Conservation (phyloP, 2,888 invertebrate genomes). For the Adelognathus sp. region DNA sequence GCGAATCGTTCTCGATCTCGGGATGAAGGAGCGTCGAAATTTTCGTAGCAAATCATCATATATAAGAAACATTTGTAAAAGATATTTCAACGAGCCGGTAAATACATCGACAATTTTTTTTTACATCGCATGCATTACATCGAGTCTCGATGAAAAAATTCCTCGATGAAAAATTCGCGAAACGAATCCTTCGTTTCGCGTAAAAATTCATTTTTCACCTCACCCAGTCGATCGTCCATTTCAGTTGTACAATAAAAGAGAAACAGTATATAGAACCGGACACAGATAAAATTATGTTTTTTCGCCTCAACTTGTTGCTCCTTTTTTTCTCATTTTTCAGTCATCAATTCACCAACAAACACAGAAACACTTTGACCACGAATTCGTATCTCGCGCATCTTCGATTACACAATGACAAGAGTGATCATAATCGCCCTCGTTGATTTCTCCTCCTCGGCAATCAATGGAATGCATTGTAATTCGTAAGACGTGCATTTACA, state of each 20-base stretch:
- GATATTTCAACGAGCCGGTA: neutral
- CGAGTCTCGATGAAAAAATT: neutral
- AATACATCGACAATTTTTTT: neutral
- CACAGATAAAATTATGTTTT: slow-evolving; percentile 26
- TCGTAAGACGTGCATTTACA: slow-evolving; percentile 16
- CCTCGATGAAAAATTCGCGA: no score
- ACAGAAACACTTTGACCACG: slow-evolving; percentile 24
- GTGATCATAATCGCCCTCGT: neutral
- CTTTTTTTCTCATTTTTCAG: neutral
- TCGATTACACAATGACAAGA: slow-evolving; percentile 20
- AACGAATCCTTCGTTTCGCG: slow-evolving; percentile 13
- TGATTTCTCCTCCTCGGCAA: neutral
- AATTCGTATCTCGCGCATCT: slow-evolving; percentile 15
- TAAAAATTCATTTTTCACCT: slow-evolving; percentile 19
- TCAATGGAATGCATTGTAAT: slow-evolving; percentile 37
- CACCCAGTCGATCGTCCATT: slow-evolving; percentile 2
- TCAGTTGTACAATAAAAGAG: slow-evolving; percentile 29
- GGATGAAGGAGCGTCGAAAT: neutral
- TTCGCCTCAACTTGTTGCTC: neutral
- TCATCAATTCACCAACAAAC: slow-evolving; percentile 23
- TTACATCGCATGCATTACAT: slow-evolving; percentile 8
- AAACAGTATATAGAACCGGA: slow-evolving; percentile 31
- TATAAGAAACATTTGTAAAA: slow-evolving; percentile 12
- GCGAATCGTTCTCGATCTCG: slow-evolving; percentile 16
- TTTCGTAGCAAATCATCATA: slow-evolving; percentile 24